These are phyloP conservation scores for Sebastes glaucus DNA, from an alignment of 2,797 vertebrate genomes.

Conservation along the genomic window DNA sequence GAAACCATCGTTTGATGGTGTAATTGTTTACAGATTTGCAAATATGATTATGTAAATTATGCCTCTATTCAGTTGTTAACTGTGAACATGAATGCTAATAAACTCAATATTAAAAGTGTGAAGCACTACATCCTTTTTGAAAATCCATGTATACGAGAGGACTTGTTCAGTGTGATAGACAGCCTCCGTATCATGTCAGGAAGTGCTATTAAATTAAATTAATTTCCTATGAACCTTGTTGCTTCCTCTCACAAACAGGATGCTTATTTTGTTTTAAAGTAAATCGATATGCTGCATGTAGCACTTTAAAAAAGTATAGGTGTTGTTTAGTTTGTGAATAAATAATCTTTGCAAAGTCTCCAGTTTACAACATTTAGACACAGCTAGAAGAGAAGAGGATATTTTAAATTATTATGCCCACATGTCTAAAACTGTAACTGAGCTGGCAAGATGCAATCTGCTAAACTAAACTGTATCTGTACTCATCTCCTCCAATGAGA, in stretches of 20 bases:
- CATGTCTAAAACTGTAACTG: constrained; percentile 29
- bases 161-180: background rate
- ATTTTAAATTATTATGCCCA: constrained; percentile 9
- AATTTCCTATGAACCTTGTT: background rate
- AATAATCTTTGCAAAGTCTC: background rate
- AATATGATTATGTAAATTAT: background rate
- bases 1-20: background rate
- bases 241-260: background rate
- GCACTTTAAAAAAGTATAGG: background rate
- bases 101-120: background rate
- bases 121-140: background rate
- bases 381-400: constrained; percentile 2
- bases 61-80: background rate
- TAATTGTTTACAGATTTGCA: background rate
- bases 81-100: background rate
- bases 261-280: background rate
- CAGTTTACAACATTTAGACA: background rate
- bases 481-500: background rate
- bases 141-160: background rate
- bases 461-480: background rate
- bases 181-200: background rate
- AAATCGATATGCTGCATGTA: background rate
- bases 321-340: background rate
- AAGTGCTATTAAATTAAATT: background rate
- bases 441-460: constrained; percentile 32